phyloP scores from a whole-genome alignment of 2,113 vertebrate genomes.

The Ammodytes dubius region DNA sequence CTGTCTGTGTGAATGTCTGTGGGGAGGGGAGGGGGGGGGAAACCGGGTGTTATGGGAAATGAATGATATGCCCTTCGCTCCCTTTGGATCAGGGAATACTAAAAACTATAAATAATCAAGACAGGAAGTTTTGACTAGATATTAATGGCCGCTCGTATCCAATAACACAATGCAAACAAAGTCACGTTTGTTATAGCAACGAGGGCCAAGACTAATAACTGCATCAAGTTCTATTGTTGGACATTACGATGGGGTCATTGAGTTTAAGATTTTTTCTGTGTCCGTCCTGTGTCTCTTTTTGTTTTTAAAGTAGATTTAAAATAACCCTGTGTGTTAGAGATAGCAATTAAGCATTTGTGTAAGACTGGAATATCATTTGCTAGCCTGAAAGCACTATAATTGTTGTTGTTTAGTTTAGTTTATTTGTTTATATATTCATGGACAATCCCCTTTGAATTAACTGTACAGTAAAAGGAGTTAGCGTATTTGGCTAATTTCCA shows the following conservation, averaged over 20 bases:
- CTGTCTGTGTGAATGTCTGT: slow-evolving; percentile 25
- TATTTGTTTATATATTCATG: too few relatives aligned
- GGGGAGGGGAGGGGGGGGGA: neutral
- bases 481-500: too few relatives aligned
- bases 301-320: too few relatives aligned
- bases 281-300: neutral
- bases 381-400: too few relatives aligned
- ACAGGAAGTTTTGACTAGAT: slow-evolving; percentile 58
- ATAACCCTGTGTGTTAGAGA: too few relatives aligned
- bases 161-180: slow-evolving; percentile 55
- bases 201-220: neutral
- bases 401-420: too few relatives aligned
- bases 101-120: slow-evolving; percentile 56
- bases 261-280: neutral
- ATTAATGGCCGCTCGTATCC: slow-evolving; percentile 42
- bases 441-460: too few relatives aligned
- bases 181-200: neutral
- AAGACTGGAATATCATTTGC: too few relatives aligned
- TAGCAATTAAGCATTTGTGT: too few relatives aligned
- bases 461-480: too few relatives aligned
- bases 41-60: slow-evolving; percentile 48
- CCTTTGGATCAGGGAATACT: slow-evolving; percentile 17
- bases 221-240: neutral
- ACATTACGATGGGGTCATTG: neutral
- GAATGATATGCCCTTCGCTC: slow-evolving; percentile 7